phyloP scores from a whole-genome alignment of 2,797 vertebrate species.

The Danionella dracula region DNA sequence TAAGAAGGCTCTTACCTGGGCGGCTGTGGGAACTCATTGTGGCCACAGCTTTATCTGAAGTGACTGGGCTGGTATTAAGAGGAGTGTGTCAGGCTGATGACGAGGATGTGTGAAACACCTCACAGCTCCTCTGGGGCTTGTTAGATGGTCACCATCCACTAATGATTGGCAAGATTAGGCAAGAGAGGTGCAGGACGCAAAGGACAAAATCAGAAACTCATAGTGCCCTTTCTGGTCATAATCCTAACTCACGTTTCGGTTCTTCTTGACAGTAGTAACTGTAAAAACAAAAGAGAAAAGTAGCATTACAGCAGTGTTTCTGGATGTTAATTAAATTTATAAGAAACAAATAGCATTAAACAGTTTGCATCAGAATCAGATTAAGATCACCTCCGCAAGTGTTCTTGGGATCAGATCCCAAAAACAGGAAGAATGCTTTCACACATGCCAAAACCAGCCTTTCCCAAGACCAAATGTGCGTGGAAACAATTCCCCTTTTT shows the following conservation, averaged over 20 bases:
- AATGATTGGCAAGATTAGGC: constrained; percentile 22
- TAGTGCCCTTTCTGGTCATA: constrained; percentile 29
- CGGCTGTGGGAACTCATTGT: constrained; percentile 66
- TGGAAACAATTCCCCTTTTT: too few relatives aligned
- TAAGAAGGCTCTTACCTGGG: constrained; percentile 58
- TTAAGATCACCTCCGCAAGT: too few relatives aligned
- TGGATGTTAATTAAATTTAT: not conserved
- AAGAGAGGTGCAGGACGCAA: constrained; percentile 16
- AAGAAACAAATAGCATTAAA: too few relatives aligned
- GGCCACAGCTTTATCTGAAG: constrained; percentile 10
- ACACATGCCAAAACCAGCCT: too few relatives aligned
- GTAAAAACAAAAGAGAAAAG: constrained; percentile 20
- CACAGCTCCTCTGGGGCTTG: constrained; percentile 51
- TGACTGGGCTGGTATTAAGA: constrained; percentile 4
- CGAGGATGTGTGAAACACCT: constrained; percentile 46
- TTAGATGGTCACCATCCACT: constrained; percentile 52
- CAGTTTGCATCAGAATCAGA: too few relatives aligned
- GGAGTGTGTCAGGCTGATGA: constrained; percentile 26
- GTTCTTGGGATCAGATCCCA: too few relatives aligned
- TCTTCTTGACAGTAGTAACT: constrained; percentile 36
- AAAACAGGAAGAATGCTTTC: too few relatives aligned
- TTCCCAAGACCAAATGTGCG: too few relatives aligned
- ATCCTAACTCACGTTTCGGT: constrained; percentile 3
- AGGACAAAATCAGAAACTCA: constrained; percentile 39
- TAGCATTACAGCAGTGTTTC: not conserved